Evolutionary conservation across 2,113 vertebrate genomes (phyloP), one percentile per base, ranked within the genome.

Genomic region (Zapus hudsonius): DNA sequence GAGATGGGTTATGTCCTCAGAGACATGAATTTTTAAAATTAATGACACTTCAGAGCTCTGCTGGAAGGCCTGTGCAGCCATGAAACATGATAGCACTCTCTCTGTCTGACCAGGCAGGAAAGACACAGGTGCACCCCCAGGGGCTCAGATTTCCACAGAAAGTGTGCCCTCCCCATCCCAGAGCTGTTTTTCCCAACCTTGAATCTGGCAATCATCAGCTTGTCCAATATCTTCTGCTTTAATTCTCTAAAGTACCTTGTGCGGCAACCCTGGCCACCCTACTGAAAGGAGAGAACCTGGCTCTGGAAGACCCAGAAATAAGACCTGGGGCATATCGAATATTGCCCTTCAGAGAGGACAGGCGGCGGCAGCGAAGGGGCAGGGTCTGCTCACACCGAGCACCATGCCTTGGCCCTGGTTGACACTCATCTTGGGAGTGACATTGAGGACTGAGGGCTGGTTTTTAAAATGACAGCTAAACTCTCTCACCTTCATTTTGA

Each of bases 21-120:
- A 66, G 42, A 29, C 94, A 85, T 79, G 69, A 76, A 87, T 92
- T 70, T 83, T 93, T 93, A 27, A 90, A 42, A 90, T 52, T 16
- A 63, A 91, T 52, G 63, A 47, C 70, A 47, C 47, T 40, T 25
- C 36, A 0, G 69, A 20, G 17, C 57, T 63, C 66, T 38, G 55
- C 73, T 36, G 20, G 52, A 36, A 93, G 89, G 61, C 17, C 40
- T 72, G 31, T 15, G 66, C 69, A 23, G 69, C 57, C 12, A 7
- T 6, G 19, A 92, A 5, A n/a, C 75, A 33, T 9, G 23, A 67
- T 42, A 31, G 23, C 3, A 25, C 38, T 33, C 22, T 20, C 57
- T 83, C 84, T 11, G 13, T 7, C 3, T 11, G n/a, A 42, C 87
- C 42, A 2, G 5, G 74, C 33, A 31, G 69, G 33, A 61, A 55